These are phyloP conservation scores for Gryon sp. DNA, from an alignment of 1,140 invertebrate genomes.

Conservation along the genomic window DNA sequence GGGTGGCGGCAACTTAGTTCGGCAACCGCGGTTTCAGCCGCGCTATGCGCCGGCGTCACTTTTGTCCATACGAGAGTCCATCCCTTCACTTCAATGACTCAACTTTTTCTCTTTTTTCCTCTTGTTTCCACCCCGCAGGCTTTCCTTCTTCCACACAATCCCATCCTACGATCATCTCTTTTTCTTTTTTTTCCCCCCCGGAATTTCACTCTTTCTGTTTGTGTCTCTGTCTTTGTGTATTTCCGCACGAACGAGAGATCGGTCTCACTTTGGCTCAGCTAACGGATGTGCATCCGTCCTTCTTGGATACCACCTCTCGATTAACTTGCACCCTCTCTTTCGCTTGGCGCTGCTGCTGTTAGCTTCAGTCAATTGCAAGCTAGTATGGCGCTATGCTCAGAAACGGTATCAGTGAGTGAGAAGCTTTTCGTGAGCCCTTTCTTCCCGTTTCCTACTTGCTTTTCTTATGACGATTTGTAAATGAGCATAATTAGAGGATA, in stretches of 20 bases:
- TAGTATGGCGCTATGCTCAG: slow-evolving; percentile 78
- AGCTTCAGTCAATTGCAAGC: slow-evolving; percentile 76
- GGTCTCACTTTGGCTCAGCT: slow-evolving; percentile 37
- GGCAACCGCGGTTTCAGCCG: slow-evolving; percentile 14
- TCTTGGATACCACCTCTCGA: slow-evolving; percentile 30
- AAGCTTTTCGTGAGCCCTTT: neutral
- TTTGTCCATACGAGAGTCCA: slow-evolving; percentile 10
- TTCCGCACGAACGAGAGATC: slow-evolving; percentile 34
- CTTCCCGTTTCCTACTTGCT: neutral
- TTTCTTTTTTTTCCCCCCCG: slow-evolving; percentile 6
- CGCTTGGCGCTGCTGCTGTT: slow-evolving; percentile 69
- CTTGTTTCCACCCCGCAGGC: neutral
- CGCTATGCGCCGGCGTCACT: slow-evolving; percentile 40
- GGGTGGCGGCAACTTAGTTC: slow-evolving; percentile 23
- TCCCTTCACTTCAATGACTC: slow-evolving; percentile 33
- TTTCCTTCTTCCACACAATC: slow-evolving; percentile 5
- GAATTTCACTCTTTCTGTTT: slow-evolving; percentile 3
- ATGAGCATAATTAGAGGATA: too few species aligned
- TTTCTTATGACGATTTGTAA: too few species aligned
- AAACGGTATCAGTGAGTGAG: slow-evolving; percentile 11
- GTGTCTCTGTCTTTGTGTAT: slow-evolving; percentile 29
- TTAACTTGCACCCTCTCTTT: slow-evolving; percentile 58
- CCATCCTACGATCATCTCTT: neutral
- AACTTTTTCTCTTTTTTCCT: slow-evolving; percentile 39
- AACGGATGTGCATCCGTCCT: slow-evolving; percentile 34